A percentile compares a stretch with the other conserved stretches of the same genome.
Conservation (phyloP, 2,797 vertebrate species). For the Petrocephalus schoutedeni region DNA sequence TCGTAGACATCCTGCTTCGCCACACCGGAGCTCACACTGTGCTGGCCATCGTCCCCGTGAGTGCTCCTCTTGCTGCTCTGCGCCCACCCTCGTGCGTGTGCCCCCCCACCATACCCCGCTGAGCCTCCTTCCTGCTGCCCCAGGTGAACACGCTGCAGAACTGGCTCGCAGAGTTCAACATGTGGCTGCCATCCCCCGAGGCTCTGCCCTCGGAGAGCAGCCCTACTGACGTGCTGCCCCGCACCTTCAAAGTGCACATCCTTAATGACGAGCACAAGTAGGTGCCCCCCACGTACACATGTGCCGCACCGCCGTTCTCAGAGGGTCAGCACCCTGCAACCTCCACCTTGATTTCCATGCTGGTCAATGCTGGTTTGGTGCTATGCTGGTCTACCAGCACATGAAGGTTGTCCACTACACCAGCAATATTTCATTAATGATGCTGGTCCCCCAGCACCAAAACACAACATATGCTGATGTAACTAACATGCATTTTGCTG, state of each 20-base stretch:
- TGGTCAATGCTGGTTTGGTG: background rate
- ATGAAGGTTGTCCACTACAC: background rate
- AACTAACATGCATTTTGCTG: background rate
- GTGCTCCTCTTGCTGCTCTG: slow-evolving; percentile 61
- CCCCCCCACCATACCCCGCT: background rate
- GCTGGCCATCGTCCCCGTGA: slow-evolving; percentile 94
- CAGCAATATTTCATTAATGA: background rate
- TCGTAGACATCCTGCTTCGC: slow-evolving; percentile 87
- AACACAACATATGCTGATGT: background rate
- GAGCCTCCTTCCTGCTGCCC: background rate
- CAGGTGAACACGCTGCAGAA: slow-evolving; percentile 98
- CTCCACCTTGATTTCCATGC: background rate
- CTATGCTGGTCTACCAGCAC: background rate
- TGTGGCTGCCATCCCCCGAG: slow-evolving; percentile 90
- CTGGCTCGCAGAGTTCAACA: slow-evolving; percentile 95
- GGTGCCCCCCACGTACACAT: slow-evolving; percentile 29
- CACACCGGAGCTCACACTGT: slow-evolving; percentile 95
- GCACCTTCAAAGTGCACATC: slow-evolving; percentile 89
- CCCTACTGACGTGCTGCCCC: slow-evolving; percentile 67
- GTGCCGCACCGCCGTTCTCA: no score
- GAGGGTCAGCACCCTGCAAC: background rate
- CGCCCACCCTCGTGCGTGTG: slow-evolving; percentile 80
- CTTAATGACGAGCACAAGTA: slow-evolving; percentile 98
- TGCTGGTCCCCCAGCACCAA: background rate
- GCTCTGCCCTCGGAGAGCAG: slow-evolving; percentile 75